Evolutionary conservation across 92 coral and sea anemone genomes (phyloP), one percentile per base, ranked within the genome.

Genomic region (Parazoanthus swiftii): DNA sequence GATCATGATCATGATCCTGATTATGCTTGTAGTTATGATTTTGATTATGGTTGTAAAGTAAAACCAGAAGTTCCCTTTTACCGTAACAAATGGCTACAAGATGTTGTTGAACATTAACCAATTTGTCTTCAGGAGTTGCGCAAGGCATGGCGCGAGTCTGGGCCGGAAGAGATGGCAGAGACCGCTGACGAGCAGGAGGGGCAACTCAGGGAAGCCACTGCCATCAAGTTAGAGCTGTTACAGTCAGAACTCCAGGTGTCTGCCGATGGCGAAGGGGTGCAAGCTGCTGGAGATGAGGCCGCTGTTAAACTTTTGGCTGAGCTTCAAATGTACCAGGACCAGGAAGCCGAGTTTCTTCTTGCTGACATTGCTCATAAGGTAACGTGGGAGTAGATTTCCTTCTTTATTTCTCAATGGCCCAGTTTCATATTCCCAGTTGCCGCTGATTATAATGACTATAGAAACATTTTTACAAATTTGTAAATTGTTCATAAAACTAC

Each of bases 91-190:
- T 54, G 59, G 20, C 18, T 11, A 54, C 13, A 16, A 13, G 58
- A 9, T 4, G 68, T 63, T 10, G 23, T 58, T 58, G 21, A 63
- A 63, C 26, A 54, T 37, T 11, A 37, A 29, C 36, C 25, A 9
- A 58, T 48, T 78, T 50, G 35, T 86, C 56, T 35, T n/a, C 79
- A 94, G 98, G 97, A 94, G 89, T 89, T 95, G 6, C 95, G 99
- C 71, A 95, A 94, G 76, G 95, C 92, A 13, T 97, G 99, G 99
- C 97, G 98, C 8, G 98, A 95, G 74, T 88, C 97, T 42, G 95
- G 99, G 26, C 92, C 98, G 0, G 99, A 91, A 68, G 99, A 95
- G 82, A 95, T 94, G 94, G 91, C 95, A 7, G 97, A 92, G 58
- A 91, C 97, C 58, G 93, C 85, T 68, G 93, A 93, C 38, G 98